Percentiles rank a stretch among this genome's conserved stretches.
Evolutionary conservation across 2,888 invertebrate genomes (phyloP).

Genomic region (Trissonchulus latispiculum): DNA sequence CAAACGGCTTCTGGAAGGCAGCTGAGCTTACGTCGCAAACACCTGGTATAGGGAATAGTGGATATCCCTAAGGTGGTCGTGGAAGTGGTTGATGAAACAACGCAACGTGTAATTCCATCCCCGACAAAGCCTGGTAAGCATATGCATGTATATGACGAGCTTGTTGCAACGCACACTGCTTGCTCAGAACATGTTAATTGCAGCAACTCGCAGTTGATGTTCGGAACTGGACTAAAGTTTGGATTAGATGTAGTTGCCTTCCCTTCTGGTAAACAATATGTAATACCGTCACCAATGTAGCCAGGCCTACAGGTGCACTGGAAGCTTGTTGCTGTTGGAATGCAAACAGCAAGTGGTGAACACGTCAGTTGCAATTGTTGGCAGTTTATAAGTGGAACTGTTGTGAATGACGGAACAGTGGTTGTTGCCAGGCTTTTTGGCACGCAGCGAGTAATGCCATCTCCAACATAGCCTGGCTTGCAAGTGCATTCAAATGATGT

Average conservation of each 20-base stretch:
- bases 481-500: neutral
- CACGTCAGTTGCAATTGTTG: neutral
- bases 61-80: neutral
- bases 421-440: neutral
- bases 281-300: neutral
- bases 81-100: neutral
- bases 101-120: neutral
- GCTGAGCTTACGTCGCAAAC: neutral
- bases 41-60: neutral
- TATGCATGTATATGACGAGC: neutral
- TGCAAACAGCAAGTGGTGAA: neutral
- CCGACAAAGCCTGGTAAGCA: neutral
- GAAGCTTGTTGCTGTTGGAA: neutral
- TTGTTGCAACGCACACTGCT: neutral
- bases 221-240: neutral
- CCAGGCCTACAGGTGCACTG: neutral
- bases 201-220: neutral
- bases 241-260: neutral
- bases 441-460: neutral
- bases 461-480: neutral
- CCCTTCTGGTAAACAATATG: neutral
- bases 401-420: neutral
- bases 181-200: neutral
- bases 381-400: neutral
- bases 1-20: neutral